phyloP scores from a whole-genome alignment of 2,797 vertebrate genomes.

The Enteromius fasciolatus region DNA sequence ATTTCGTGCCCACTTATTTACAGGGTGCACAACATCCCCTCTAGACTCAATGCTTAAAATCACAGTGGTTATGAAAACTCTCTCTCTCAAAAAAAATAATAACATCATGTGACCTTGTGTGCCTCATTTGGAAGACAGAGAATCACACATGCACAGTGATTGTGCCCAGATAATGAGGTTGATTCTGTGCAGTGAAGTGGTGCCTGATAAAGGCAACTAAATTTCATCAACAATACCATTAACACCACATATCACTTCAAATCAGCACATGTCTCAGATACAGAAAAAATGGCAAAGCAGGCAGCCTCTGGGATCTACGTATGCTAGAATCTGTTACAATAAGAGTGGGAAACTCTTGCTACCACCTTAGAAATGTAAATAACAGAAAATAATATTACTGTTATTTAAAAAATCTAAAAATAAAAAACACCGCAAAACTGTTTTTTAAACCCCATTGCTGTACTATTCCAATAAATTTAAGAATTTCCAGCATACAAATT shows the following conservation, averaged over 20 bases:
- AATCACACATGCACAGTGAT: constrained; percentile 52
- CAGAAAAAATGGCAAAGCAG: constrained; percentile 4
- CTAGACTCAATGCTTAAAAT: constrained; percentile 43
- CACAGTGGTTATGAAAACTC: constrained; percentile 51
- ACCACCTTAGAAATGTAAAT: not conserved
- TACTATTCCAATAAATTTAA: constrained; percentile 46
- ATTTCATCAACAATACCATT: constrained; percentile 43
- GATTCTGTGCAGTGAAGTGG: constrained; percentile 44
- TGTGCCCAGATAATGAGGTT: constrained; percentile 57
- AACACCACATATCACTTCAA: constrained; percentile 40
- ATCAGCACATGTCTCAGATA: constrained; percentile 18
- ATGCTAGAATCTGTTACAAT: not conserved
- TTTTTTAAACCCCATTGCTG: not conserved
- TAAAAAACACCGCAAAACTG: not conserved
- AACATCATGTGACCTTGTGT: constrained; percentile 24
- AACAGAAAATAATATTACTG: not conserved
- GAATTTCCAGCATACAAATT: constrained; percentile 18
- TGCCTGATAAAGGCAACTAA: constrained; percentile 32
- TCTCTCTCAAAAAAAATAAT: constrained; percentile 35
- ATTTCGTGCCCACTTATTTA: constrained; percentile 48
- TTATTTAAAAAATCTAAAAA: not conserved
- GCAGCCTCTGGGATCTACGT: not conserved
- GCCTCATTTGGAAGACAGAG: constrained; percentile 46
- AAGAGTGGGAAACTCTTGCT: not conserved
- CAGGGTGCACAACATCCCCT: constrained; percentile 26